Conservation (phyloP, 2,888 invertebrate genomes). For the Heliconius aoede region DNA sequence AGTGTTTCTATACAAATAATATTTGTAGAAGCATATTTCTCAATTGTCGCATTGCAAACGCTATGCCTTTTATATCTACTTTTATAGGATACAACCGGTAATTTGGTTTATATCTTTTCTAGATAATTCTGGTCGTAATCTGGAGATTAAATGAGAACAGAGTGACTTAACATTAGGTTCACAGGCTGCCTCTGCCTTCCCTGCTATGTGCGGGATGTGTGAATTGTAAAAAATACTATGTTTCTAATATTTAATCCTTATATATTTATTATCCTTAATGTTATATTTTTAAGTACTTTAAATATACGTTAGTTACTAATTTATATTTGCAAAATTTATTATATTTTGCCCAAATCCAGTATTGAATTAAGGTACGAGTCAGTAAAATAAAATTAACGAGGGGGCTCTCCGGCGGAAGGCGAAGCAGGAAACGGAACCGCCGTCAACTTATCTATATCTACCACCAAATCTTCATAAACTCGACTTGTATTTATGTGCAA, state of each 20-base stretch:
- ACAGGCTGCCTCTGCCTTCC: no score
- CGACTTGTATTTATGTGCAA: constrained; percentile 43
- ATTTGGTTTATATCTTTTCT: no score
- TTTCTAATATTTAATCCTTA: no score
- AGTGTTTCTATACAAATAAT: background rate
- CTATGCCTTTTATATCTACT: background rate
- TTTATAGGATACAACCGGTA: no score
- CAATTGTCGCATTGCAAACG: no score
- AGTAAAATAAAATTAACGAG: constrained; percentile 80
- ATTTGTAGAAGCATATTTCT: background rate
- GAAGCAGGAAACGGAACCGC: constrained; percentile 70
- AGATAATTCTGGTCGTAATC: no score
- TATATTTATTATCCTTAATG: no score
- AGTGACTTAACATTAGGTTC: no score
- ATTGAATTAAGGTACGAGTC: constrained; percentile 72
- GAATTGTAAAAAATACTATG: no score
- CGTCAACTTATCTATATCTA: constrained; percentile 72
- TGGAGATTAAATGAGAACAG: no score
- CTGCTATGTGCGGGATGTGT: no score
- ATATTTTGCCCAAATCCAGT: constrained; percentile 50
- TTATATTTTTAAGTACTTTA: background rate
- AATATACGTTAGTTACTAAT: background rate
- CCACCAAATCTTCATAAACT: constrained; percentile 69
- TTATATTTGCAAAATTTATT: background rate
- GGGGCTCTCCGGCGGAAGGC: constrained; percentile 70